Conservation (phyloP, 2,888 invertebrate species). For the Junonia oenone region DNA sequence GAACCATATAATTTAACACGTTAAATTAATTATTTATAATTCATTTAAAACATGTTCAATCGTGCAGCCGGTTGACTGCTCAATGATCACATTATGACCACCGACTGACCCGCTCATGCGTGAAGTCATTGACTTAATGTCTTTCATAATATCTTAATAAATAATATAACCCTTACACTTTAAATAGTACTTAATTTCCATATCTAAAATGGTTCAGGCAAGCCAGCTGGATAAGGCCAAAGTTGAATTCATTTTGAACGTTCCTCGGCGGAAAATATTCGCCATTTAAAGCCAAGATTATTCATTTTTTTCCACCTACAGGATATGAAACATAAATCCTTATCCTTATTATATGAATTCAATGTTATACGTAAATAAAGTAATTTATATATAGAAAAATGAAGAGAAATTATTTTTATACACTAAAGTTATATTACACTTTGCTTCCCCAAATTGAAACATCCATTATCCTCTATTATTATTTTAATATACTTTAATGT, state of each 20-base stretch:
- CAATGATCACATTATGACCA: constrained; percentile 20
- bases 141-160: neutral
- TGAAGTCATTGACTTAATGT: constrained; percentile 14
- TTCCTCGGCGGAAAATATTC: no score
- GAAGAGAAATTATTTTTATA: no score
- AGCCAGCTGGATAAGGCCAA: no score
- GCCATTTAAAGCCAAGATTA: no score
- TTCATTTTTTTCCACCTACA: no score
- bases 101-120: constrained; percentile 21
- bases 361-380: no score
- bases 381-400: no score
- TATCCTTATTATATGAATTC: neutral
- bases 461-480: neutral
- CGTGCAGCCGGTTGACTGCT: constrained; percentile 27
- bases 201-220: neutral
- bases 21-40: constrained; percentile 2
- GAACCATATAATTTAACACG: neutral
- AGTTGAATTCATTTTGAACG: no score
- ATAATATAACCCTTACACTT: neutral
- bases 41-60: constrained; percentile 20
- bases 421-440: no score
- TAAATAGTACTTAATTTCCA: neutral
- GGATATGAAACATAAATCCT: neutral
- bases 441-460: no score
- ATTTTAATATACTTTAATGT: neutral